Evolutionary conservation across 35 echinoderm and acorn worm genomes (phyloP).

Genomic region (Anneissia japonica): DNA sequence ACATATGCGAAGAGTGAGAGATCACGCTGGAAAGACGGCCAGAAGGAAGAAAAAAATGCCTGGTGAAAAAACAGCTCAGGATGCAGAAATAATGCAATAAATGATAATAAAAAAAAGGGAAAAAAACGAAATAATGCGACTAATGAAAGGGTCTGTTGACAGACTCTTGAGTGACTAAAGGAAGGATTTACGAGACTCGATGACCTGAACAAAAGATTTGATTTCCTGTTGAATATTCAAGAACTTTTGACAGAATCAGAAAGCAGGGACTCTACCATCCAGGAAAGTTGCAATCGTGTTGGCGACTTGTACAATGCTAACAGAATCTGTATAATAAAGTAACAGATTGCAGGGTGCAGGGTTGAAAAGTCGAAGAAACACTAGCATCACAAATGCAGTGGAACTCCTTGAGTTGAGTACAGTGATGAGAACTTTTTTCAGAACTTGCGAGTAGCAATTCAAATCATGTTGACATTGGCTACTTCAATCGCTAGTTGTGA

Average conservation of each 20-base stretch:
- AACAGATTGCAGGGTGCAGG: conserved; percentile 35
- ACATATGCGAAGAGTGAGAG: conserved; percentile 13
- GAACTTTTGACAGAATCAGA: conserved; percentile 17
- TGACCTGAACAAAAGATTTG: conserved; percentile 21
- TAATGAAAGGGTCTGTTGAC: conserved; percentile 31
- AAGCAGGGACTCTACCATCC: conserved; percentile 1
- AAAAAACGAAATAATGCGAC: conserved; percentile 7
- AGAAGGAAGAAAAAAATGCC: conserved; percentile 7
- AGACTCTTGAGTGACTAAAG: conserved; percentile 8
- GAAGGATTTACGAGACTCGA: conserved; percentile 9
- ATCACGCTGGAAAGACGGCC: neutral
- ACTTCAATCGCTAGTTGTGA: neutral
- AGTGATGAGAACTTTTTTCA: conserved; percentile 29
- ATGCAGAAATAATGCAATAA: neutral
- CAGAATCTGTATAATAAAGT: conserved; percentile 26
- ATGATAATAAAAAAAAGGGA: no score
- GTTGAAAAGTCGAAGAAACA: conserved; percentile 24
- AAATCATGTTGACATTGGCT: conserved; percentile 14
- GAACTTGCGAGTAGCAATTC: conserved; percentile 31
- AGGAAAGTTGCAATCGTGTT: neutral
- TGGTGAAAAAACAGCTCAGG: conserved; percentile 9
- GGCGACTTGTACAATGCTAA: conserved; percentile 14
- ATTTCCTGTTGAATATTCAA: conserved; percentile 9
- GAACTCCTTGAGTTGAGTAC: conserved; percentile 28
- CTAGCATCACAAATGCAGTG: conserved; percentile 3